Percentiles rank a stretch among this genome's conserved stretches.
phyloP scores from a whole-genome alignment of 2,888 invertebrate species.

The Melanchra persicariae region DNA sequence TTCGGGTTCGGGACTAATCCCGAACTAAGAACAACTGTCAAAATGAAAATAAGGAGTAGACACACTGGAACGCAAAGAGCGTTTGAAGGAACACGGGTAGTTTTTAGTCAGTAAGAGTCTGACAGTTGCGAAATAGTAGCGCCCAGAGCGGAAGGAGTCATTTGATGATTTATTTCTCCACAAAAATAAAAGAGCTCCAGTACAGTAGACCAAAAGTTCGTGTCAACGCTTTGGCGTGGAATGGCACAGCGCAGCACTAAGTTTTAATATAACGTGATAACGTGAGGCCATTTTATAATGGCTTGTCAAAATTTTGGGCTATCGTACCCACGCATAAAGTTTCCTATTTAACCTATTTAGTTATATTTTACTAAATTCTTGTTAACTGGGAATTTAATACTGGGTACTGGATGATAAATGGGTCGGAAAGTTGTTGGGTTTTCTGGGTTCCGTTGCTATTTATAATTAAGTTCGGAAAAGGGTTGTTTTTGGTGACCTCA shows the following conservation, averaged over 20 bases:
- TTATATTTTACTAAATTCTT: conserved; percentile 11
- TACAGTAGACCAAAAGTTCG: too few relatives aligned
- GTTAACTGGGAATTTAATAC: conserved; percentile 22
- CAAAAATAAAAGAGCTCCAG: too few relatives aligned
- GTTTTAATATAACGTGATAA: not conserved
- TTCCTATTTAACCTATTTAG: conserved; percentile 47
- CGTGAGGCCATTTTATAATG: not conserved
- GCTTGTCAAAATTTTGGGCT: not conserved
- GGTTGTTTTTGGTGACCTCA: conserved; percentile 7
- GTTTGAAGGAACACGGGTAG: too few relatives aligned
- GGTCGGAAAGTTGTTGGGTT: not conserved
- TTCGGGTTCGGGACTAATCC: too few relatives aligned
- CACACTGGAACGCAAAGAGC: too few relatives aligned
- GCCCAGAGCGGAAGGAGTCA: too few relatives aligned
- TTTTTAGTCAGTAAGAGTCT: too few relatives aligned
- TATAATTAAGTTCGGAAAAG: conserved; percentile 1
- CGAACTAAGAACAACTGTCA: too few relatives aligned
- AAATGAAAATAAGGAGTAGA: too few relatives aligned
- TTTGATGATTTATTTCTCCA: too few relatives aligned
- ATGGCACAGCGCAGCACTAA: not conserved
- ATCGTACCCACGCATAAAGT: conserved; percentile 5
- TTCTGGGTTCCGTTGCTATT: conserved; percentile 5
- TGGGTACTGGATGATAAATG: conserved; percentile 19
- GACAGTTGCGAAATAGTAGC: too few relatives aligned
- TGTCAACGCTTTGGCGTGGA: not conserved